Conservation (phyloP, 2,113 vertebrate species). For the Nothocercus julius region DNA sequence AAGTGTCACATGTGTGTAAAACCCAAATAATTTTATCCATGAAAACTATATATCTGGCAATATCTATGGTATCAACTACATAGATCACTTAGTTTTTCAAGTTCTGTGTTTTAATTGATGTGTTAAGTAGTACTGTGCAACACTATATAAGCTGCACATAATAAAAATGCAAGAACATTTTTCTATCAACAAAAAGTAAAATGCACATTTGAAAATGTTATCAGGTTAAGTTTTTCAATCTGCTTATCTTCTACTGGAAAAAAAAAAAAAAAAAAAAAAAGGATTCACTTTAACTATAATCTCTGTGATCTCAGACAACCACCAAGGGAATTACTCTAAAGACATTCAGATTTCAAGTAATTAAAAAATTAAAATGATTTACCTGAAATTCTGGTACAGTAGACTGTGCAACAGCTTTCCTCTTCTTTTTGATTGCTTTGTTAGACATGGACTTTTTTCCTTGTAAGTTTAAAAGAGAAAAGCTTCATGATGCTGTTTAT, state of each 20-base stretch:
- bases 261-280: no score
- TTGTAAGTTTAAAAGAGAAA: constrained; percentile 77
- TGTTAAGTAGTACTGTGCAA: not conserved
- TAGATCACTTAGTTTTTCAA: not conserved
- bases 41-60: not conserved
- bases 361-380: constrained; percentile 54
- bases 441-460: constrained; percentile 82
- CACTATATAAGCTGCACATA: not conserved
- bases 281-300: not conserved
- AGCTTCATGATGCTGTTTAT: constrained; percentile 63
- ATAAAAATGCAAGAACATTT: not conserved
- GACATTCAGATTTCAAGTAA: not conserved
- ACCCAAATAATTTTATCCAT: not conserved
- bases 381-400: constrained; percentile 86
- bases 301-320: not conserved
- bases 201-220: constrained; percentile 1
- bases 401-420: constrained; percentile 72
- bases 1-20: not conserved
- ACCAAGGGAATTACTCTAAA: not conserved
- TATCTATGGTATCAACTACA: not conserved
- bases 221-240: not conserved
- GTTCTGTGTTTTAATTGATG: not conserved
- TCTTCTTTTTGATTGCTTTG: constrained; percentile 78
- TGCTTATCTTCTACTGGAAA: not conserved
- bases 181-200: not conserved